Conservation (phyloP, 2,888 invertebrate species). For the Nomada flava region DNA sequence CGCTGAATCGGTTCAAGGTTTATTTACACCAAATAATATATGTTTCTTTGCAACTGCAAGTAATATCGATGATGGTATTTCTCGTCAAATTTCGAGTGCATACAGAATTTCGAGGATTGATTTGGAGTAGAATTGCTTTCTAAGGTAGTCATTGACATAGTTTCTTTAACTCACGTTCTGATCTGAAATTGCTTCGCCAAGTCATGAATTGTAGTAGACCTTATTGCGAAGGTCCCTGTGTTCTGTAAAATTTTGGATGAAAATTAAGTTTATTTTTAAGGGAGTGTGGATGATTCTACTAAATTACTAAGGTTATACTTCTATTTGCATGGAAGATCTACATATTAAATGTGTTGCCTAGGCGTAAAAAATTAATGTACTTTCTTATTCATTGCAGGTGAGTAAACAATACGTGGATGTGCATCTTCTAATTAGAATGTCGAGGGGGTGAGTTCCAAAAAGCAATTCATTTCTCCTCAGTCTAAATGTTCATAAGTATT, state of each 20-base stretch:
- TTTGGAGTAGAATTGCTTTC: no score
- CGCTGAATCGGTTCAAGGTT: no score
- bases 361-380: background rate
- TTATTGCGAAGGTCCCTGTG: background rate
- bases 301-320: background rate
- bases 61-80: no score
- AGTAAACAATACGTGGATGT: background rate
- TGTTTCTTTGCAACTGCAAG: no score
- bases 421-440: background rate
- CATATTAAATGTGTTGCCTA: background rate
- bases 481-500: background rate
- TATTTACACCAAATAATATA: no score
- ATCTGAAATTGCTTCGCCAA: no score
- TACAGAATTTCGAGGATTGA: no score
- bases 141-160: no score
- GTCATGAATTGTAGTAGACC: no score
- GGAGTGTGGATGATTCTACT: background rate
- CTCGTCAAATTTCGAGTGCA: no score
- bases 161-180: no score
- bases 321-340: background rate
- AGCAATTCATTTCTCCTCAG: background rate
- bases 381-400: conserved; percentile 14
- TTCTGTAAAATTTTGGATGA: background rate
- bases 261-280: background rate
- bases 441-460: background rate